phyloP scores from a whole-genome alignment of 2,797 vertebrate species.

The Pyrocephalus nanus region DNA sequence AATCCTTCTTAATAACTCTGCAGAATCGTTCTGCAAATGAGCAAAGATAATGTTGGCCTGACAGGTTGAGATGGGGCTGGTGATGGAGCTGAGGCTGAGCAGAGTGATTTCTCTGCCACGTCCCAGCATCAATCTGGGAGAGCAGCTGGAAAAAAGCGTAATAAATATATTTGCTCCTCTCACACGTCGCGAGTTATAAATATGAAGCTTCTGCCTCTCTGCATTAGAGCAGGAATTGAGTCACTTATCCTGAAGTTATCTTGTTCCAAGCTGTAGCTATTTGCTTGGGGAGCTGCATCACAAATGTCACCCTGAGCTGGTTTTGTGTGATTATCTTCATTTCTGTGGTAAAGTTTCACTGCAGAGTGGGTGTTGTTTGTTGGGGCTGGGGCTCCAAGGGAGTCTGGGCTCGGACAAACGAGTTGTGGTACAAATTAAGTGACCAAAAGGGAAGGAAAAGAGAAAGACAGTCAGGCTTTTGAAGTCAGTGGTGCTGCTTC shows the following conservation, averaged over 20 bases:
- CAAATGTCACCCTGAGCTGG: fast-evolving
- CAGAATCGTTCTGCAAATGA: constrained; percentile 21
- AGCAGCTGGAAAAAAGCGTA: constrained; percentile 10
- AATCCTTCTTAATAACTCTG: constrained; percentile 26
- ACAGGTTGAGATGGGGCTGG: not conserved
- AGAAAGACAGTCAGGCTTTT: not conserved
- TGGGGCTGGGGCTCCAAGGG: not conserved
- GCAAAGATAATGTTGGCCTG: not conserved
- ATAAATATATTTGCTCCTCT: not conserved
- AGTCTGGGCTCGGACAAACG: not conserved
- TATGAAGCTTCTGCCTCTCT: not conserved
- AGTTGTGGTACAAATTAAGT: not conserved
- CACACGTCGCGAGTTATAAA: not conserved
- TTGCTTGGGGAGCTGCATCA: not conserved
- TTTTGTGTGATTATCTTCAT: not conserved
- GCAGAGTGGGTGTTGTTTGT: not conserved
- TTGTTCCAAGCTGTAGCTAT: not conserved
- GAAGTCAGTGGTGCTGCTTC: not conserved
- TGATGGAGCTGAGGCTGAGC: not conserved
- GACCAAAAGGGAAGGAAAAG: not conserved
- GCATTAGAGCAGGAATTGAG: not conserved
- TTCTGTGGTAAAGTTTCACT: not conserved
- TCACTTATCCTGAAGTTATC: not conserved
- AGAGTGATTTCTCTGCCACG: not conserved
- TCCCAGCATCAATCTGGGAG: not conserved